Evolutionary conservation across 1,140 invertebrate species (phyloP).

Genomic region (Heliconius eleuchia): DNA sequence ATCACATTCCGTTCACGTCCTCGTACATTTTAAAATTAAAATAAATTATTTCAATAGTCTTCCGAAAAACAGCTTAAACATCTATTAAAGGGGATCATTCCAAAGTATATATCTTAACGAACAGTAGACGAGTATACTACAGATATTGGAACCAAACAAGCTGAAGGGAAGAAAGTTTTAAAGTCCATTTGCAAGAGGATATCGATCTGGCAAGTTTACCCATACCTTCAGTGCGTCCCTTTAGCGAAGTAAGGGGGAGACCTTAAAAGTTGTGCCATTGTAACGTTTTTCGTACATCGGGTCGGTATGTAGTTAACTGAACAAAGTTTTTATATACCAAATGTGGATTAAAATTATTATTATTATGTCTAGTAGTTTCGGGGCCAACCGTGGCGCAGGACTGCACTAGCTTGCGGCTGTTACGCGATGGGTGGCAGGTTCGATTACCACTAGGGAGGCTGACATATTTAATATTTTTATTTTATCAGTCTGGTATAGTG

Average conservation of each 20-base stretch:
- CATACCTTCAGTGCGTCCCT: background rate
- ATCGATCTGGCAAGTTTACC: conserved; percentile 31
- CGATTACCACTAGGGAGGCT: too few relatives aligned
- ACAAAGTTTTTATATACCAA: background rate
- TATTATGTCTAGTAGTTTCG: background rate
- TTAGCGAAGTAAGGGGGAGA: conserved; percentile 8
- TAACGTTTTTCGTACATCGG: conserved; percentile 9
- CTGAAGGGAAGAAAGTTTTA: conserved; percentile 22
- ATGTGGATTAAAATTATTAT: background rate
- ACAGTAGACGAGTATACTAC: background rate
- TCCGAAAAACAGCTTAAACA: background rate
- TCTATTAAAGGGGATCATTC: background rate
- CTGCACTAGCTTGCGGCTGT: too few relatives aligned
- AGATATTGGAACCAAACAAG: too few relatives aligned
- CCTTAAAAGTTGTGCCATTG: conserved; percentile 6
- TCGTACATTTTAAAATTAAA: background rate
- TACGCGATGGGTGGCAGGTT: too few relatives aligned
- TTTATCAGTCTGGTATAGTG: too few relatives aligned
- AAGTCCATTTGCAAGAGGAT: conserved; percentile 25
- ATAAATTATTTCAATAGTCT: background rate
- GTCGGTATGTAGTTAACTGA: background rate
- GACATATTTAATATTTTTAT: too few relatives aligned
- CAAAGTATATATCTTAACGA: background rate
- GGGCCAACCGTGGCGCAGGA: too few relatives aligned
- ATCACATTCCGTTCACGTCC: too few relatives aligned